Conservation (phyloP, 2,113 vertebrate genomes). For the Chlorodrepanis virens region DNA sequence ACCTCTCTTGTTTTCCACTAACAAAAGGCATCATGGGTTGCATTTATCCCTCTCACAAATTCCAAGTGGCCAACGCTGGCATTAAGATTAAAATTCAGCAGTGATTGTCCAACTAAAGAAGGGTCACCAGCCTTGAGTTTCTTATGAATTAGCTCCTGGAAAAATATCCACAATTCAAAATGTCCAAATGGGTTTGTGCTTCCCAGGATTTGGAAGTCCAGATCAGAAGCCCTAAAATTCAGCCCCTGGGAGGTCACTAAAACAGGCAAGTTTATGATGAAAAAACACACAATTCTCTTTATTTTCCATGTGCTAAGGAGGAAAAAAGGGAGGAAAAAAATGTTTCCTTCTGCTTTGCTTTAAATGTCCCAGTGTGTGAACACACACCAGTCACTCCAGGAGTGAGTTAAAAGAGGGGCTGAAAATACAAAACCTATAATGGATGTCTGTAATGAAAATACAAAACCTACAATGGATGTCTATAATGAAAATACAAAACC, state of each 20-base stretch:
- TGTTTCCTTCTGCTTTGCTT: background rate
- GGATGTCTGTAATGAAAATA: constrained; percentile 35
- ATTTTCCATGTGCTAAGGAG: background rate
- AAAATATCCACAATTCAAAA: background rate
- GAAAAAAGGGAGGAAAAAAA: background rate
- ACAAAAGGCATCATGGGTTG: background rate
- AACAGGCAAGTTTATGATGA: background rate
- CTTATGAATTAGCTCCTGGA: background rate
- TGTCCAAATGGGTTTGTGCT: background rate
- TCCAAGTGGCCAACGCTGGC: background rate
- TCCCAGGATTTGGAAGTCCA: background rate
- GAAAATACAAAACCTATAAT: background rate
- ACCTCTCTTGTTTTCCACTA: background rate
- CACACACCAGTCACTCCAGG: background rate
- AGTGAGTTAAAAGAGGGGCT: constrained; percentile 5
- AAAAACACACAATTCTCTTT: background rate
- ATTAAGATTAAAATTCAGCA: background rate
- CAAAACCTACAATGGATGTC: background rate
- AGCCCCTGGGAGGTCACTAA: background rate
- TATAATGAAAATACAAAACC: background rate
- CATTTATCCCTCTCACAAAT: background rate
- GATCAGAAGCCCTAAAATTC: background rate
- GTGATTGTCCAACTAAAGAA: background rate
- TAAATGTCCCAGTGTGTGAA: background rate
- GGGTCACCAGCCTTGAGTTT: background rate